Percentiles rank a stretch among this genome's conserved stretches.
These are phyloP conservation scores for Steinernema feltiae DNA, from an alignment of 1,140 invertebrate species.

Conservation along the genomic window DNA sequence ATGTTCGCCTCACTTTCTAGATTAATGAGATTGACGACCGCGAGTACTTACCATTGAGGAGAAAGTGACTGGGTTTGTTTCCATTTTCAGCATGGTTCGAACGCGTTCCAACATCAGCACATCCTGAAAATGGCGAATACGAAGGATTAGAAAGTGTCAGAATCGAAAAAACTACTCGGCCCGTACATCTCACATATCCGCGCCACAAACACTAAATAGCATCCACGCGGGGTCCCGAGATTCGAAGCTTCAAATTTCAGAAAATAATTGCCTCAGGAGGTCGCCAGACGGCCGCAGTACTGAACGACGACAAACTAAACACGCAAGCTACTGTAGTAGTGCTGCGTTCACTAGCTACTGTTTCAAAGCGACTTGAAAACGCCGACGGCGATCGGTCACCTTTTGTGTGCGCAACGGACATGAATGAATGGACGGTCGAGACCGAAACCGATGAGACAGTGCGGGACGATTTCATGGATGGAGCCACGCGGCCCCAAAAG, in stretches of 20 bases:
- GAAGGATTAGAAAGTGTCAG: not conserved
- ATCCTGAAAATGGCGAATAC: not conserved
- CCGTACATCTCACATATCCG: slow-evolving; percentile 7
- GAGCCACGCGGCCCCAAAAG: slow-evolving; percentile 6
- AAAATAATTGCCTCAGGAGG: slow-evolving; percentile 5
- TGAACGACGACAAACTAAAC: not conserved
- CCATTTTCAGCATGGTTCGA: not conserved
- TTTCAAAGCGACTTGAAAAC: not conserved
- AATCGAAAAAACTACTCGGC: not conserved
- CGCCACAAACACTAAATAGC: not conserved
- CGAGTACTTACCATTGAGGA: not conserved
- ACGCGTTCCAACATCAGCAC: not conserved
- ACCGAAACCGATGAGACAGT: slow-evolving; percentile 11
- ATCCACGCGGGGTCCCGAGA: not conserved
- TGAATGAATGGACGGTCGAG: not conserved
- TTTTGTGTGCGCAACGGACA: not conserved
- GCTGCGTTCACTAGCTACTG: not conserved
- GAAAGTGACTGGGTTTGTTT: not conserved
- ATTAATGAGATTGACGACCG: slow-evolving; percentile 9
- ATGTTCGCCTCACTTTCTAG: slow-evolving; percentile 11
- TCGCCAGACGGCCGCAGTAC: not conserved
- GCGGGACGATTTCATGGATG: not conserved
- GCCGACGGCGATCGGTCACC: slow-evolving; percentile 1
- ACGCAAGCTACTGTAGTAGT: not conserved
- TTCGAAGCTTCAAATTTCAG: not conserved